A percentile compares a stretch with the other conserved stretches of the same genome.
Evolutionary conservation across 2,888 invertebrate genomes (phyloP).

Genomic region (Nineta flava): DNA sequence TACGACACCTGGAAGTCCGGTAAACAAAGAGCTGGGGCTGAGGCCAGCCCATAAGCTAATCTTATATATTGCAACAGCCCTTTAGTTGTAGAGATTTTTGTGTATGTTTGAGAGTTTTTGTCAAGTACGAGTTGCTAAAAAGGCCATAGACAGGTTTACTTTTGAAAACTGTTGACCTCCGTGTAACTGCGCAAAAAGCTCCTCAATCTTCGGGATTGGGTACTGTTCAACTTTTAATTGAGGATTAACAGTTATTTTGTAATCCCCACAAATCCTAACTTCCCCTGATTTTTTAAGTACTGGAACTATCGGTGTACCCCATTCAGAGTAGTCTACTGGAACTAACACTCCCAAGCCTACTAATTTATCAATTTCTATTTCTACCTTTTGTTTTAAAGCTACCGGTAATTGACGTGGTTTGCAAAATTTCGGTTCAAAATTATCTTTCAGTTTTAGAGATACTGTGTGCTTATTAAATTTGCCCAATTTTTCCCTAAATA

Average conservation of each 20-base stretch:
- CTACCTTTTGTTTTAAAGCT: conserved; percentile 1
- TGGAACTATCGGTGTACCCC: conserved; percentile 7
- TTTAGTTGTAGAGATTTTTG: conserved; percentile 5
- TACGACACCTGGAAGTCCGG: conserved; percentile 11
- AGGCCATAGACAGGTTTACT: conserved; percentile 8
- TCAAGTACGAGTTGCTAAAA: conserved; percentile 6
- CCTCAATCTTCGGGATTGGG: conserved; percentile 7
- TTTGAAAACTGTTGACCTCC: conserved; percentile 7
- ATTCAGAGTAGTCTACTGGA: background rate
- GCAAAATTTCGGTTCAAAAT: conserved; percentile 9
- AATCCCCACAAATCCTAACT: conserved; percentile 11
- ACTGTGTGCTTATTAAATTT: conserved; percentile 10
- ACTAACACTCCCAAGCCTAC: background rate
- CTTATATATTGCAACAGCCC: conserved; percentile 1
- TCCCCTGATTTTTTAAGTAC: conserved; percentile 7
- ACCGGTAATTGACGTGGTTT: conserved; percentile 8
- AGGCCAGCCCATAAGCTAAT: background rate
- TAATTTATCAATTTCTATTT: background rate
- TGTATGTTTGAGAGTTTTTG: background rate
- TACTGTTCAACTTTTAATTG: conserved; percentile 7
- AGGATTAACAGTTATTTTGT: conserved; percentile 12
- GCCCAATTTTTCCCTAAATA: conserved; percentile 8
- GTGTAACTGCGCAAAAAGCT: conserved; percentile 6
- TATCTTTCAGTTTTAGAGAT: conserved; percentile 10
- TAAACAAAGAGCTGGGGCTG: conserved; percentile 8